Conservation (phyloP, 2,113 vertebrate genomes). For the Nematolebias whitei region DNA sequence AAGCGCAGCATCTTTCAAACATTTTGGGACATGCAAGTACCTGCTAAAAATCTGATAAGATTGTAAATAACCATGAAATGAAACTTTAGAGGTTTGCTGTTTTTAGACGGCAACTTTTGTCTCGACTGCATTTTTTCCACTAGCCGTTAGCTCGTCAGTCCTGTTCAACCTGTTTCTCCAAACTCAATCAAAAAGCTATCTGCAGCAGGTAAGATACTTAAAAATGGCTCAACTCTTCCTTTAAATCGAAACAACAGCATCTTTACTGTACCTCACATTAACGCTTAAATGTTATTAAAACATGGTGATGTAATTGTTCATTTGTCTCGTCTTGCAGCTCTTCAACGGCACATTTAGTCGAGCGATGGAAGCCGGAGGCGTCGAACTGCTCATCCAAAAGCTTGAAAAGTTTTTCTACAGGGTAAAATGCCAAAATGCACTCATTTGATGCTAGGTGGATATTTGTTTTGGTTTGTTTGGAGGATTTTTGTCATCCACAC, state of each 20-base stretch:
- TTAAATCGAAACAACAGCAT: not conserved
- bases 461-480: conserved; percentile 5
- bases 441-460: conserved; percentile 4
- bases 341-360: conserved; percentile 94
- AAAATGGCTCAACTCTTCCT: not conserved
- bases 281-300: no score
- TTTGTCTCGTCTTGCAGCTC: conserved; percentile 78
- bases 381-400: conserved; percentile 90
- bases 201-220: not conserved
- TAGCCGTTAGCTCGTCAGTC: not conserved
- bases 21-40: no score
- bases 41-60: no score
- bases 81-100: no score
- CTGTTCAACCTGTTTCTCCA: not conserved
- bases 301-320: not conserved
- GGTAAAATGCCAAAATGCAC: conserved; percentile 76
- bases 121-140: not conserved
- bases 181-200: not conserved
- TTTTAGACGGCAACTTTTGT: no score
- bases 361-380: conserved; percentile 91
- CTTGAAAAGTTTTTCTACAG: conserved; percentile 98
- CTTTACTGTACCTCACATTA: no score
- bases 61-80: no score
- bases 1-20: no score
- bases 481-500: not conserved